Conservation (phyloP, 1,140 invertebrate genomes). For the Thalassaphorura encarpata region DNA sequence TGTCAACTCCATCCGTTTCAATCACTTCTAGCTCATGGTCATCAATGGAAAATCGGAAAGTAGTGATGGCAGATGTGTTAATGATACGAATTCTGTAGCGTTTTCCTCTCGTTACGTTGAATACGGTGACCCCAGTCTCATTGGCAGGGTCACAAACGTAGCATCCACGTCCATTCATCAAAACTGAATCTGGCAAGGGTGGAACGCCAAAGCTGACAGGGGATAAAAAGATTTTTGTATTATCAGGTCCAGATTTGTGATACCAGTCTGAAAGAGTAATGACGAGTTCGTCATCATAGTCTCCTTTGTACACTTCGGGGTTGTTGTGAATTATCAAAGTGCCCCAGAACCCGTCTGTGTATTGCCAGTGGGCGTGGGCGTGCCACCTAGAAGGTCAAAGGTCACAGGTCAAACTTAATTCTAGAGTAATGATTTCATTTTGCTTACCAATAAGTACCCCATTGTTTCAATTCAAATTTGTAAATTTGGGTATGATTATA, state of each 20-base stretch:
- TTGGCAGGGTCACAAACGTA: not conserved
- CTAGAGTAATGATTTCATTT: too few relatives aligned
- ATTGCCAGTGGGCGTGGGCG: constrained; percentile 10
- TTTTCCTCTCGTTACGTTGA: constrained; percentile 1
- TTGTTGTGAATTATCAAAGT: constrained; percentile 13
- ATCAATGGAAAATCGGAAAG: constrained; percentile 19
- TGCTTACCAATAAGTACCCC: constrained; percentile 22
- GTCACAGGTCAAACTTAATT: not conserved
- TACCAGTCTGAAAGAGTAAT: constrained; percentile 21
- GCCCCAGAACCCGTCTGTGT: constrained; percentile 16
- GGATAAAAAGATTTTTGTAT: not conserved
- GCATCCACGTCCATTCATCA: constrained; percentile 1
- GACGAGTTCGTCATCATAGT: constrained; percentile 16
- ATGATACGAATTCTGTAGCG: constrained; percentile 19
- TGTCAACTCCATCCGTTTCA: constrained; percentile 19
- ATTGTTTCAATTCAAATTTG: constrained; percentile 7
- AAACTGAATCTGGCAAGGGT: constrained; percentile 6
- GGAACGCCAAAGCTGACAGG: not conserved
- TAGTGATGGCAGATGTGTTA: constrained; percentile 1
- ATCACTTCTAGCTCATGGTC: constrained; percentile 12
- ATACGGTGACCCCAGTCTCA: not conserved
- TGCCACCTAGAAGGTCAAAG: constrained; percentile 5
- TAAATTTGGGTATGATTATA: constrained; percentile 5
- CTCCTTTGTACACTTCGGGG: not conserved
- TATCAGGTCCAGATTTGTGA: constrained; percentile 10